phyloP scores from a whole-genome alignment of 2,113 vertebrate species.

The Oryzias curvinotus region DNA sequence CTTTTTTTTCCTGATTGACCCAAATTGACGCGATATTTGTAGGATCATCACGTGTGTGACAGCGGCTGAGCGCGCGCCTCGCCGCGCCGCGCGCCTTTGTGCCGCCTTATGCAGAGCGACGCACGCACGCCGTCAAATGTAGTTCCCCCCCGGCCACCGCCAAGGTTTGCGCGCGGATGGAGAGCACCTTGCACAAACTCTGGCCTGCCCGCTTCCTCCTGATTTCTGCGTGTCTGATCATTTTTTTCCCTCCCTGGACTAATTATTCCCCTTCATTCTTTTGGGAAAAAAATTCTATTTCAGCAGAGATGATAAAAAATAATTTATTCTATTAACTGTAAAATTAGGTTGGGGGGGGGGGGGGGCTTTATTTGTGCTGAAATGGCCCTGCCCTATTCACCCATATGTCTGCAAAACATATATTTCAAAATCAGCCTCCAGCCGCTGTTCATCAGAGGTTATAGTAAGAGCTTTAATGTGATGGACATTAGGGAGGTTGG shows the following conservation, averaged over 20 bases:
- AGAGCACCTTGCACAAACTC: conserved; percentile 51
- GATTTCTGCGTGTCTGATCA: conserved; percentile 26
- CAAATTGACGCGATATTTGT: conserved; percentile 44
- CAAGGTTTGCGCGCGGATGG: conserved; percentile 36
- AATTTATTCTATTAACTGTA: conserved; percentile 32
- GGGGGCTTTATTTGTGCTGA: too few relatives aligned
- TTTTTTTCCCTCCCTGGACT: conserved; percentile 35
- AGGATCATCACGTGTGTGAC: conserved; percentile 32
- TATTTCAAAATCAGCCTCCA: background rate
- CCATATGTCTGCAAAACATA: too few relatives aligned
- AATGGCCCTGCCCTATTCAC: too few relatives aligned
- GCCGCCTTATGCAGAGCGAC: conserved; percentile 28
- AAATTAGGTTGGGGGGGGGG: conserved; percentile 37
- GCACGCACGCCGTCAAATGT: background rate
- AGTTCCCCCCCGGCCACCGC: conserved; percentile 22
- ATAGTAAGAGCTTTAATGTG: conserved; percentile 32
- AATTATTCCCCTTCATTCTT: conserved; percentile 51
- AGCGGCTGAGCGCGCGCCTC: conserved; percentile 40
- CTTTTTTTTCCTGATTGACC: conserved; percentile 47
- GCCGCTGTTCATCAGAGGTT: conserved; percentile 22
- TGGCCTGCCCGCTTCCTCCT: conserved; percentile 28
- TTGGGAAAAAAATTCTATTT: conserved; percentile 34
- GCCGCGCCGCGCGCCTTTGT: conserved; percentile 41
- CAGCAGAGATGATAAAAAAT: conserved; percentile 20
- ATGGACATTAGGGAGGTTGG: conserved; percentile 6